Evolutionary conservation across 2,113 vertebrate genomes (phyloP).

Genomic region (Tapirus terrestris): DNA sequence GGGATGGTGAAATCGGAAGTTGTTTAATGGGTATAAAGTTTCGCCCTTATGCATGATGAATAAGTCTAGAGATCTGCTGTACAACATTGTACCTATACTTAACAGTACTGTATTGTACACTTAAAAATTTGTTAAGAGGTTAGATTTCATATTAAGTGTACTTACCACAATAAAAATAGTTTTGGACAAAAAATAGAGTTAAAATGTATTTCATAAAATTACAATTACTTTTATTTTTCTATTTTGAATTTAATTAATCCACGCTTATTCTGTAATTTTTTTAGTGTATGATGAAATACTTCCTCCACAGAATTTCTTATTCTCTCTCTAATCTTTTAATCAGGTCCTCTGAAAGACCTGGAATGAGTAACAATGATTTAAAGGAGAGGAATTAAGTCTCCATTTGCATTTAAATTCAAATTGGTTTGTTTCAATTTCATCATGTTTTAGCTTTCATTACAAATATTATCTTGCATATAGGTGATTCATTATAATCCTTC

Average conservation of each 20-base stretch:
- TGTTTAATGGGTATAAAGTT: neutral
- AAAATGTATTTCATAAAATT: neutral
- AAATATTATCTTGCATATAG: neutral
- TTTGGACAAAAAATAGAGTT: neutral
- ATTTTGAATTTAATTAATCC: neutral
- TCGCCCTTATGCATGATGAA: neutral
- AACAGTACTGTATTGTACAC: neutral
- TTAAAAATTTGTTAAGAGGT: neutral
- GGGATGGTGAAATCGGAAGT: neutral
- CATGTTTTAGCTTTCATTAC: neutral
- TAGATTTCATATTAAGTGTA: neutral
- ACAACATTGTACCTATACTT: neutral
- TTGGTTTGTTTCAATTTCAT: constrained; percentile 2
- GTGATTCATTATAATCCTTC: neutral
- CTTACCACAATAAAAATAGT: neutral
- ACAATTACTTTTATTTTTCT: neutral
- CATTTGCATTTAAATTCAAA: constrained; percentile 35
- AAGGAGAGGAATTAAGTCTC: neutral
- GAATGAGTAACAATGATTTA: neutral
- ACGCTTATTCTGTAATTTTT: neutral
- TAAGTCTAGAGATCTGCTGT: neutral
- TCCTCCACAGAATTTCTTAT: neutral
- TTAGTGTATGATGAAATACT: neutral
- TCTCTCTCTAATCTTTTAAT: neutral
- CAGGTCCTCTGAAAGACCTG: neutral